Evolutionary conservation across 2,888 invertebrate species (phyloP).

Genomic region (Neoascia interrupta): DNA sequence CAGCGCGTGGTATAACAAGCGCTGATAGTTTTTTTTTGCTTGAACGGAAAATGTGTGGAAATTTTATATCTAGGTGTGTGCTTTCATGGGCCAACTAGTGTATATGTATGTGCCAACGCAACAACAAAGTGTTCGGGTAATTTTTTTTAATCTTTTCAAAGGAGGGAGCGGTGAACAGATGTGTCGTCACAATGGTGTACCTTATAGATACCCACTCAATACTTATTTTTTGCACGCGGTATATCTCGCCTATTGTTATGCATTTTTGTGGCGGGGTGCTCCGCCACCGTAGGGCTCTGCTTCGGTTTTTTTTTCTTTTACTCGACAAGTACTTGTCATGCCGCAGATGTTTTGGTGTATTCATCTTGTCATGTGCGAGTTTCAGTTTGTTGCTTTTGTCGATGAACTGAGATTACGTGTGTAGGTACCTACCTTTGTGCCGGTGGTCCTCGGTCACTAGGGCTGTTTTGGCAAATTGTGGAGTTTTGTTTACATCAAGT

Average conservation of each 20-base stretch:
- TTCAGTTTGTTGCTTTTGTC: constrained; percentile 9
- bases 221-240: constrained; percentile 22
- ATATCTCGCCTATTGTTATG: constrained; percentile 14
- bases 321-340: neutral
- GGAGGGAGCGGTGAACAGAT: constrained; percentile 45
- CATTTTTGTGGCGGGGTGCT: constrained; percentile 34
- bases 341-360: constrained; percentile 33
- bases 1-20: constrained; percentile 59
- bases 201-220: constrained; percentile 16
- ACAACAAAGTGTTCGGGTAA: too few species aligned
- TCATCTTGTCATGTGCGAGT: constrained; percentile 30
- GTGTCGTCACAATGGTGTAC: constrained; percentile 26
- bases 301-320: constrained; percentile 13
- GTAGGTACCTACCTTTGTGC: neutral
- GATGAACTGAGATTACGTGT: neutral
- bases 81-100: neutral
- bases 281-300: constrained; percentile 38
- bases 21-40: constrained; percentile 20
- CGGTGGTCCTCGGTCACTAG: neutral
- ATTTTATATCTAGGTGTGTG: constrained; percentile 8
- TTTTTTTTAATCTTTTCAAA: too few species aligned
- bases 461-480: constrained; percentile 15
- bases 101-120: constrained; percentile 29
- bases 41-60: constrained; percentile 39
- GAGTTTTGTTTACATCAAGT: constrained; percentile 53